phyloP scores from a whole-genome alignment of 37 sponge, comb jelly and placozoan genomes.

The Ianthella basta region DNA sequence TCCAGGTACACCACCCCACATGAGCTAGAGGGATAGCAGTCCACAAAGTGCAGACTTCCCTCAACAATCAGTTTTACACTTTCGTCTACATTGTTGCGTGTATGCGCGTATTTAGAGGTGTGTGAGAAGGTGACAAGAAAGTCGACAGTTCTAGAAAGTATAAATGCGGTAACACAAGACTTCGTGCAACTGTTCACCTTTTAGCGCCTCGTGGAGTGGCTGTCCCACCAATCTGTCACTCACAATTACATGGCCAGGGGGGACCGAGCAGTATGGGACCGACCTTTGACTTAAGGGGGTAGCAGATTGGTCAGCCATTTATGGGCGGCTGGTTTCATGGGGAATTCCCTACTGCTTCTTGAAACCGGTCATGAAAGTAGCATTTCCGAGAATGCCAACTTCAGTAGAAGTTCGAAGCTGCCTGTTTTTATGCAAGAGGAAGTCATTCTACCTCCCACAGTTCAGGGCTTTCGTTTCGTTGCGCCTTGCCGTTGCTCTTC shows the following conservation, averaged over 20 bases:
- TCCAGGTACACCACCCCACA: slow-evolving; percentile 7
- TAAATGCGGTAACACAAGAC: too few species aligned
- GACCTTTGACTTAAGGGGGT: slow-evolving; percentile 9
- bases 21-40: neutral
- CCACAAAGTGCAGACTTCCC: slow-evolving; percentile 9
- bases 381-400: too few species aligned
- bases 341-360: too few species aligned
- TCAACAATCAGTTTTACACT: neutral
- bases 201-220: neutral
- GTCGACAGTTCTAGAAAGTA: neutral
- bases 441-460: too few species aligned
- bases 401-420: too few species aligned
- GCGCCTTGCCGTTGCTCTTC: too few species aligned
- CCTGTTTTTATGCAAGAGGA: too few species aligned
- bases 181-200: neutral
- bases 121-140: neutral
- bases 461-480: too few species aligned
- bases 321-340: neutral
- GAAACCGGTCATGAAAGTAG: too few species aligned
- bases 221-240: neutral
- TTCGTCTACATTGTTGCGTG: neutral
- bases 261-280: slow-evolving; percentile 15
- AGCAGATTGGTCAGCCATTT: neutral
- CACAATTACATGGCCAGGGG: slow-evolving; percentile 12
- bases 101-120: neutral